Evolutionary conservation across 2,797 vertebrate genomes (phyloP).

Genomic region (Sphenodon punctatus): DNA sequence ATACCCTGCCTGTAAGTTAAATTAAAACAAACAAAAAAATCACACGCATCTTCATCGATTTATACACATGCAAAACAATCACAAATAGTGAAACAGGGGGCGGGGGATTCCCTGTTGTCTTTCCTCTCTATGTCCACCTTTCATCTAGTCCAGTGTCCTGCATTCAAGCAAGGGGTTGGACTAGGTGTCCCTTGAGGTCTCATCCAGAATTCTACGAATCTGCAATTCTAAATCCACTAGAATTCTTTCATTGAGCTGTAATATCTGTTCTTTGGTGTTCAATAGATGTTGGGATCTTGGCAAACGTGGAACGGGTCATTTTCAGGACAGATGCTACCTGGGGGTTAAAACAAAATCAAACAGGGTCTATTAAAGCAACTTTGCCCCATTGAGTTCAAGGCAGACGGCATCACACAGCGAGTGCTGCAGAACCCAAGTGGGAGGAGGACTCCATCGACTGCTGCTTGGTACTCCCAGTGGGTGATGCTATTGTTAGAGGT

Average conservation of each 20-base stretch:
- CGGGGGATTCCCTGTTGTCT: too few relatives aligned
- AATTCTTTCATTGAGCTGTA: not conserved
- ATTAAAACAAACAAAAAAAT: not conserved
- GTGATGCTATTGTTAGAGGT: not conserved
- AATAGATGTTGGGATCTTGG: not conserved
- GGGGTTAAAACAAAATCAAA: not conserved
- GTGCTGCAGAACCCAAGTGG: not conserved
- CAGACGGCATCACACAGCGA: not conserved
- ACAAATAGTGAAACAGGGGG: not conserved
- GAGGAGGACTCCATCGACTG: not conserved
- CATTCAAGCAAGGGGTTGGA: too few relatives aligned
- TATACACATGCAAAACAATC: not conserved
- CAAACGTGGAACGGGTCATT: not conserved
- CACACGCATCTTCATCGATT: too few relatives aligned
- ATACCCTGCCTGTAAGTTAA: not conserved
- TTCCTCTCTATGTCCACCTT: too few relatives aligned
- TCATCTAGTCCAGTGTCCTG: too few relatives aligned
- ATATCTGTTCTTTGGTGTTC: not conserved
- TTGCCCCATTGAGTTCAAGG: not conserved
- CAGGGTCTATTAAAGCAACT: not conserved
- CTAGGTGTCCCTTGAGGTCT: too few relatives aligned
- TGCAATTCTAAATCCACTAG: too few relatives aligned
- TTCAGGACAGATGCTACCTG: not conserved
- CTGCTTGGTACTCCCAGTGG: not conserved
- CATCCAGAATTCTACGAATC: too few relatives aligned